Base-by-base conservation (phyloP, 2,797 vertebrate species). In the Gallinago stenura region DNA sequence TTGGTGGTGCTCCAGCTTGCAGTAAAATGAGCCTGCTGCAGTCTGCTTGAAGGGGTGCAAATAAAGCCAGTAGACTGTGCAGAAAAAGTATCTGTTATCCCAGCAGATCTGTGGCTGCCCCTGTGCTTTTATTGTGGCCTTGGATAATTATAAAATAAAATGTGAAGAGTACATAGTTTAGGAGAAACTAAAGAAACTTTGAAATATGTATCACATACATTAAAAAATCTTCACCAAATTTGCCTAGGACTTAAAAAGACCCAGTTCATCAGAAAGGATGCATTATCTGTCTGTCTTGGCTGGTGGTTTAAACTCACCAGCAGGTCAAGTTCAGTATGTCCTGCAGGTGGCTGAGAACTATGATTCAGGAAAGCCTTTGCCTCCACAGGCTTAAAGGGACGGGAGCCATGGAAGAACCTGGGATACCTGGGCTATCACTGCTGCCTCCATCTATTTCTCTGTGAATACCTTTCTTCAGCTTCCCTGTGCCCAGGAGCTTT, bases 361-460 rank as follows among this genome's bases (percentile, higher is more conserved):
- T 61, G 53, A 21, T 21, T 37, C 30, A 43, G 73, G 69, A 82
- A 79, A 84, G 17, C 3, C 30, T 90, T 79, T 54, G 10, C 12
- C 54, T 50, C 20, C 3, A 5, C 50, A 65, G 53, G n/a, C 11
- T 12, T 48, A 72, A 57, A 80, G 30, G 30, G 13, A 69, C 2
- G 4, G 60, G 35, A 31, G 56, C 2, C 19, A 56, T 1, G 3
- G 65, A 53, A 71, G 37, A 65, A 6, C 24, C 10, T 19, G 31
- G 24, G 43, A 65, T 56, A 45, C 15, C 5, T 0, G 0, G 7
- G 12, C 39, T 43, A 18, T 31, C 2, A 3, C 33, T 68, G 17
- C 31, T 95, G n/a, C 28, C 48, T 85, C 66, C 0, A 0, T 21
- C 18, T 25, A 7, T 35, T 88, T 85, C 25, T 46, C 19, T 58